These are phyloP conservation scores for Actenoides lindsayi DNA, from an alignment of 2,113 vertebrate genomes.

Conservation along the genomic window DNA sequence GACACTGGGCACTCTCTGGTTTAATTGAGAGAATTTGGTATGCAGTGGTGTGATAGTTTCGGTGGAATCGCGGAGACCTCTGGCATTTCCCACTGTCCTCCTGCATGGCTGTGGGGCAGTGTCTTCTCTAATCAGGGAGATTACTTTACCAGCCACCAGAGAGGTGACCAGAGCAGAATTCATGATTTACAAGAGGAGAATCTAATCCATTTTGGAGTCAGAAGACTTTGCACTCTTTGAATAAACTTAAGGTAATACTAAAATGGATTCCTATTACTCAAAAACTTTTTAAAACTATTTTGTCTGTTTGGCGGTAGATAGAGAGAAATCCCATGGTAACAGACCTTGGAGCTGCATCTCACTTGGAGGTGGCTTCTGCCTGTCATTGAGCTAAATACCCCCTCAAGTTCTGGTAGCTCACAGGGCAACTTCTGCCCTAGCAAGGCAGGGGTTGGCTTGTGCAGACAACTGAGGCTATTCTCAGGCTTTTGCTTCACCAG, in stretches of 20 bases:
- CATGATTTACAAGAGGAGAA: not conserved
- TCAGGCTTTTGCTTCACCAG: not conserved
- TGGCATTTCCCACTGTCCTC: not conserved
- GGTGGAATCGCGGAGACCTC: not conserved
- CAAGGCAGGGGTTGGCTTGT: not conserved
- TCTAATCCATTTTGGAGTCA: not conserved
- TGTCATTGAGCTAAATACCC: not conserved
- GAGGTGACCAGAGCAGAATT: not conserved
- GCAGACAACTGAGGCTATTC: not conserved
- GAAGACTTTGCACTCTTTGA: not conserved
- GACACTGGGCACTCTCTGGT: not conserved
- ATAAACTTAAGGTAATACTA: not conserved
- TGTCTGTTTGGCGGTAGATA: not conserved
- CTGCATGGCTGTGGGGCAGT: not conserved
- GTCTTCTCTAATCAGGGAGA: not conserved
- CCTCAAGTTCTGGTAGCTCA: not conserved
- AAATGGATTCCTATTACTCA: not conserved
- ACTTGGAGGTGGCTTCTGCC: not conserved
- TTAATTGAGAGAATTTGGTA: not conserved
- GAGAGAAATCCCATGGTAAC: not conserved
- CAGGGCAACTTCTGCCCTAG: not conserved
- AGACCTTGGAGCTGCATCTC: not conserved
- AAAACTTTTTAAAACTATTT: not conserved
- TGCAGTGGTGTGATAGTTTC: not conserved
- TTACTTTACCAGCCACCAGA: not conserved